Evolutionary conservation across 2,888 invertebrate genomes (phyloP).

Genomic region (Agrotis segetum): DNA sequence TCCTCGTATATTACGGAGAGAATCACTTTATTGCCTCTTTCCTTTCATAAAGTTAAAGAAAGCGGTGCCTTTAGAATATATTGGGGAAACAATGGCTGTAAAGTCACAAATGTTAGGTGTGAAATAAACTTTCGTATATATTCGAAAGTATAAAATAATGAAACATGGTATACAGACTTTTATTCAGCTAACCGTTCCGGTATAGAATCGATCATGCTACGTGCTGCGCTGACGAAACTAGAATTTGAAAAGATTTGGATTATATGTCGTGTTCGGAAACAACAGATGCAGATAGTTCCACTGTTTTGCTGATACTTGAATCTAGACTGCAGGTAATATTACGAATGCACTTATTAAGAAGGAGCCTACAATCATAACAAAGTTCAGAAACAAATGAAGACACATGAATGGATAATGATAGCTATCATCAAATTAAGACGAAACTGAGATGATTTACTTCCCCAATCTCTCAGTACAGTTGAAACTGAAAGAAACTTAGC

Average conservation of each 20-base stretch:
- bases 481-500: slow-evolving; percentile 30
- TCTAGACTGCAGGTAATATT: too few species aligned
- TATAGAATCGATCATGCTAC: too few species aligned
- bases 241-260: too few species aligned
- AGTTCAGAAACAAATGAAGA: background rate
- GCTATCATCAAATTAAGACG: slow-evolving; percentile 9
- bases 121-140: background rate
- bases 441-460: background rate
- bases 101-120: background rate
- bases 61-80: slow-evolving; percentile 9
- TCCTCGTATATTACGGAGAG: slow-evolving; percentile 14
- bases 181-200: too few species aligned
- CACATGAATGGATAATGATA: slow-evolving; percentile 1
- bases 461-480: background rate
- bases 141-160: slow-evolving; percentile 2
- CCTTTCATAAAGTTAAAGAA: slow-evolving; percentile 19
- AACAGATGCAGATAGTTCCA: too few species aligned
- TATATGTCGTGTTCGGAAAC: too few species aligned
- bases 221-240: too few species aligned
- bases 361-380: background rate
- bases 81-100: slow-evolving; percentile 3
- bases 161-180: background rate
- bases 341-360: too few species aligned
- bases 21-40: slow-evolving; percentile 21
- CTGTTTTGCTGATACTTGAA: too few species aligned